Base-by-base conservation (phyloP, 2,797 vertebrate species). In the Dendrocincla tyrannina region DNA sequence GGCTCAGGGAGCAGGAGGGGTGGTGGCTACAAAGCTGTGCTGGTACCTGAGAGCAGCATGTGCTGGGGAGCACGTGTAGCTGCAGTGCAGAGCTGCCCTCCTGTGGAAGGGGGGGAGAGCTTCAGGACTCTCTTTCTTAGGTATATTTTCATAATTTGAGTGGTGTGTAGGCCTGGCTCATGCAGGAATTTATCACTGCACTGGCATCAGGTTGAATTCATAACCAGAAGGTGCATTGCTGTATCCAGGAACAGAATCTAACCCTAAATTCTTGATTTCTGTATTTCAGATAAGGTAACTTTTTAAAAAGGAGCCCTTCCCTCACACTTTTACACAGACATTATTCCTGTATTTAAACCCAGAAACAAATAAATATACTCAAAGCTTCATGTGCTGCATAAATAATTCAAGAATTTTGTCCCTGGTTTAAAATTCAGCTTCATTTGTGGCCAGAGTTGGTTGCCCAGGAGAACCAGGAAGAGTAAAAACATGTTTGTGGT, bases 51-150 rank as follows among this genome's bases (percentile, higher is more conserved):
- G 16, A 79, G 67, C 52, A 56, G 56, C 32, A 0, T 49, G 55
- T 56, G 20, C 1, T 39, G 46, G 7, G 60, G 60, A 42, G 56
- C 3, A 4, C 8, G 15, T 4, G 0, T 3, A 9, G 50, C 37
- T 79, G 52, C 2, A 33, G 44, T 18, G n/a, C 30, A 24, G 35
- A 59, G 88, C 87, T 78, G 92, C 91, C 93, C 84, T 92, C 92
- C 88, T 1, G 78, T 91, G 92, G 95, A 50, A 79, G 15, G 9
- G 10, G 3, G 23, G 12, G 7, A 27, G 7, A 11, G 1, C 5
- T 0, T 46, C 35, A 30, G 16, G 14, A 4, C 50, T 52, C n/a
- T 59, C 8, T 17, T 32, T 41, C 7, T 0, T 6, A 1, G 9
- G 12, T 30, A 0, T 30, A 7, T 62, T 55, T 84, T 49, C 46